These are phyloP conservation scores for Psophia crepitans DNA, from an alignment of 2,113 vertebrate species.

Conservation along the genomic window DNA sequence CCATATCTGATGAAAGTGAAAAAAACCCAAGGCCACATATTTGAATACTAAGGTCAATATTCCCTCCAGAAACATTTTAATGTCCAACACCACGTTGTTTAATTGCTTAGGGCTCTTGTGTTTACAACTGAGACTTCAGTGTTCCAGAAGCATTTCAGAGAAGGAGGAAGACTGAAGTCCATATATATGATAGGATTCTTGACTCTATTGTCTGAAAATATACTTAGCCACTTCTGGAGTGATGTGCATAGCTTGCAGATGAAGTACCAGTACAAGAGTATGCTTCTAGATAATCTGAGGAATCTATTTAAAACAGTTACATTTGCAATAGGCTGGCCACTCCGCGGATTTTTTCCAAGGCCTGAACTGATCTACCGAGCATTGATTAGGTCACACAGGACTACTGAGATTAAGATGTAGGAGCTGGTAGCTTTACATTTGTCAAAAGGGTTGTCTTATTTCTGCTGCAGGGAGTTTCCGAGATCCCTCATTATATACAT, in stretches of 20 bases:
- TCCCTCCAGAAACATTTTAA: not conserved
- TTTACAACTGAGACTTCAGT: not conserved
- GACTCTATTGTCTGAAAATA: not conserved
- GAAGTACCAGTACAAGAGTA: not conserved
- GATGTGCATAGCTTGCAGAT: not conserved
- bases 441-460: not conserved
- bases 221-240: not conserved
- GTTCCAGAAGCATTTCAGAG: not conserved
- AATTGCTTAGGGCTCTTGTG: not conserved
- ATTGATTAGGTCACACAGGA: not conserved
- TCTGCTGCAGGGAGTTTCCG: constrained; percentile 79
- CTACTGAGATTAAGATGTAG: not conserved
- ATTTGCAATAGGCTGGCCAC: not conserved
- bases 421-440: not conserved
- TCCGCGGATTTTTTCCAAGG: not conserved
- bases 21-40: not conserved
- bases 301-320: not conserved
- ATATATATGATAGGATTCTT: not conserved
- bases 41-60: not conserved
- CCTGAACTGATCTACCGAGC: not conserved
- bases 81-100: rapidly evolving
- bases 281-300: not conserved
- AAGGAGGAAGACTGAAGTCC: not conserved
- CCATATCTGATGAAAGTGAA: not conserved
- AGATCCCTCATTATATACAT: constrained; percentile 84